Percentiles rank a stretch among this genome's conserved stretches.
Conservation (phyloP, 2,797 vertebrate species). For the Mus minutoides region DNA sequence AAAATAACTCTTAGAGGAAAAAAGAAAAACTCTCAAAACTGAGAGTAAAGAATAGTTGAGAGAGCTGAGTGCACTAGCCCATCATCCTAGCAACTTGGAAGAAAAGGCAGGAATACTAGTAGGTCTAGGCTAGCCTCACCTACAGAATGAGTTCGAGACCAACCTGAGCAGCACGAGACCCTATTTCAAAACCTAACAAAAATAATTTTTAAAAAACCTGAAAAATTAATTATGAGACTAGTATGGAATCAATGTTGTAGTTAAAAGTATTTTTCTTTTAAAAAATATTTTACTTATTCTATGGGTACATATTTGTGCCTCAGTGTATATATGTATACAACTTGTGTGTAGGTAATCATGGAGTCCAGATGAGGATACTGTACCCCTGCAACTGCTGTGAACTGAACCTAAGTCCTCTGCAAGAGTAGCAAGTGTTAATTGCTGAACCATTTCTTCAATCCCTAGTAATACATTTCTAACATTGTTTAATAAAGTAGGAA, state of each 20-base stretch:
- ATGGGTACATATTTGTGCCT: not conserved
- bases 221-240: constrained; percentile 38
- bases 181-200: not conserved
- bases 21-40: not conserved
- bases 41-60: not conserved
- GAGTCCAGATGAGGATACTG: not conserved
- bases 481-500: constrained; percentile 27
- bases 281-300: not conserved
- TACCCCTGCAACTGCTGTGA: not conserved
- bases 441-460: not conserved
- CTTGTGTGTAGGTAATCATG: not conserved
- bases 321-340: not conserved
- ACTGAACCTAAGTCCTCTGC: not conserved
- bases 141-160: not conserved
- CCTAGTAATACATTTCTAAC: constrained; percentile 2
- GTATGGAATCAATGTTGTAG: not conserved
- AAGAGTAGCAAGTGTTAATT: not conserved
- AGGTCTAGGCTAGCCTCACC: not conserved
- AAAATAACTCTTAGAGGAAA: constrained; percentile 50
- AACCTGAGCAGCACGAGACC: not conserved
- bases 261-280: not conserved
- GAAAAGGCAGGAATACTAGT: not conserved
- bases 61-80: not conserved
- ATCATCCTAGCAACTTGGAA: not conserved
- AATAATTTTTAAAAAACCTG: not conserved